Percentiles rank a stretch among this genome's conserved stretches.
These are phyloP conservation scores for Mormyrops boulengeri DNA, from an alignment of 2,797 vertebrate genomes.

Conservation along the genomic window DNA sequence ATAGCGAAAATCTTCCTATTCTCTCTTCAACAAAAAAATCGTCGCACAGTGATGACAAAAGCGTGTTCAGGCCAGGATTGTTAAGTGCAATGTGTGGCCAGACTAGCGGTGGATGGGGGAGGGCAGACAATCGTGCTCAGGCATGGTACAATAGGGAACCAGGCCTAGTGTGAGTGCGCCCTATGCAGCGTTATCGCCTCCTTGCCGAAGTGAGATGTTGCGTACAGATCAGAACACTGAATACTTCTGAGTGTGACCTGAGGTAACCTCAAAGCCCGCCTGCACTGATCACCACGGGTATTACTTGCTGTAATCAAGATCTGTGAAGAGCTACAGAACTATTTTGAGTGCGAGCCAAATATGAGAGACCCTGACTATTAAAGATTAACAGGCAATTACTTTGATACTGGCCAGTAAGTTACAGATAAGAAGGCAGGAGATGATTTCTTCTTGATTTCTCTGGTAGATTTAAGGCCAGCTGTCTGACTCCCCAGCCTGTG, in stretches of 20 bases:
- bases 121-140: not conserved
- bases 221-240: not conserved
- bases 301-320: not conserved
- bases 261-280: not conserved
- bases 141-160: not conserved
- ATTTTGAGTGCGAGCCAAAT: not conserved
- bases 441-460: not conserved
- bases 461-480: not conserved
- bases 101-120: not conserved
- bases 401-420: not conserved
- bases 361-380: not conserved
- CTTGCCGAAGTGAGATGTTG: not conserved
- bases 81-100: not conserved
- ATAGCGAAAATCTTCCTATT: not conserved
- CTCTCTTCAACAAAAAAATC: not conserved
- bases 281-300: not conserved
- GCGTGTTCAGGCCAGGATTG: not conserved
- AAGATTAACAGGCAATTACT: not conserved
- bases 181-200: not conserved
- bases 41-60: not conserved
- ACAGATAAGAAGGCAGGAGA: not conserved
- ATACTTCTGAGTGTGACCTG: not conserved
- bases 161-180: not conserved
- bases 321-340: not conserved
- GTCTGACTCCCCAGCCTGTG: not conserved